Conservation (phyloP, 2,888 invertebrate species). For the Dermolepida albohirtum region DNA sequence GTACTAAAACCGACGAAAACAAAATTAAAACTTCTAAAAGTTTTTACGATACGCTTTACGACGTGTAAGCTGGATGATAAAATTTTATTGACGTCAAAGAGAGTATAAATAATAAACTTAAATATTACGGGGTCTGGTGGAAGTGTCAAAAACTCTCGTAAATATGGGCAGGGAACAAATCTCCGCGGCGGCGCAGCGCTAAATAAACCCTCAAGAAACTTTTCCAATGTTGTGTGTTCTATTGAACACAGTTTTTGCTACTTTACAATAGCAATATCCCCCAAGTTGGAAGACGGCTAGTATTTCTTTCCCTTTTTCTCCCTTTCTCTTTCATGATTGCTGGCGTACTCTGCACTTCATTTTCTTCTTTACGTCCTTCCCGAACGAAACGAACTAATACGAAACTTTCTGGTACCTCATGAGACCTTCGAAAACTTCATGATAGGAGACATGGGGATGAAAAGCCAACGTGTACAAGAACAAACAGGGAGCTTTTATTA, state of each 20-base stretch:
- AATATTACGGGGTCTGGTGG: constrained; percentile 35
- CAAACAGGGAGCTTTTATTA: too few relatives aligned
- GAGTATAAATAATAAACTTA: constrained; percentile 43
- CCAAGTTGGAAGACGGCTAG: constrained; percentile 16
- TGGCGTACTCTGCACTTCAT: constrained; percentile 9
- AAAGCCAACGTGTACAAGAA: constrained; percentile 2
- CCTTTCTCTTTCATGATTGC: constrained; percentile 12
- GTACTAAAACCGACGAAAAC: constrained; percentile 22
- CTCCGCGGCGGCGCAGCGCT: constrained; percentile 18
- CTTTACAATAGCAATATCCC: constrained; percentile 43
- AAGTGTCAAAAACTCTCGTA: constrained; percentile 44
- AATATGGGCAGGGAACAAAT: constrained; percentile 33
- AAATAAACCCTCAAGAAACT: constrained; percentile 38
- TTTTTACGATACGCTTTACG: constrained; percentile 37
- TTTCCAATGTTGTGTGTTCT: constrained; percentile 36
- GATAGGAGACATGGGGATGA: constrained; percentile 15
- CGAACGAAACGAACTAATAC: constrained; percentile 29
- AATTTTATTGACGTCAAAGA: constrained; percentile 38
- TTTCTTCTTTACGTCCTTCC: constrained; percentile 3
- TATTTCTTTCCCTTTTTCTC: constrained; percentile 9
- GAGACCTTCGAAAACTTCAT: constrained; percentile 27
- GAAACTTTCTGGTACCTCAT: constrained; percentile 33
- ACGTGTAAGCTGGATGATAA: constrained; percentile 37
- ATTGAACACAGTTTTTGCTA: constrained; percentile 39
- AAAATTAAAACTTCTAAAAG: constrained; percentile 31